Base-by-base conservation (phyloP, 1,140 invertebrate species). In the Drosophila virilis region DNA sequence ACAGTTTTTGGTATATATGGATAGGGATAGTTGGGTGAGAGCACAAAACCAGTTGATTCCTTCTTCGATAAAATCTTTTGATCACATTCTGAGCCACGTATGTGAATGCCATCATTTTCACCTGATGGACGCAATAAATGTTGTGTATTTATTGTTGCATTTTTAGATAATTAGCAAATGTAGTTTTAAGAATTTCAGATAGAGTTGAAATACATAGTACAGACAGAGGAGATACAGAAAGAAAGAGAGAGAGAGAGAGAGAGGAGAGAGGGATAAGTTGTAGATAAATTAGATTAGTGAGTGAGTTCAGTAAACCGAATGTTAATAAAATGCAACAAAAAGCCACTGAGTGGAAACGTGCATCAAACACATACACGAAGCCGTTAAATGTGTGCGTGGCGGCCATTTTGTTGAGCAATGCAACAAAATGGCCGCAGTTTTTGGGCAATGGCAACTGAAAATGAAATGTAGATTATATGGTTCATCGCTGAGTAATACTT, bases 1-100 rank as follows among this genome's bases (percentile, higher is more conserved):
- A 98, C 97, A 91, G 98, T 96, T 94, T 98, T 98, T 77, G 96
- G 96, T 93, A 98, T 96, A 93, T 98, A 99, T 51, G 96, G 96
- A 93, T 95, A 97, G 82, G 98, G 98, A 94, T 97, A 99, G 94
- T 98, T 98, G 74, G 98, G 98, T 93, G 97, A 98, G 93, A 96
- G 97, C 74, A 99, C 97, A 91, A 94, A 95, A 77, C 98, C 98
- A 78, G 94, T 96, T 48, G 97, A 98, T 93, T 98, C 96, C 93
- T 97, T 97, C 93, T 96, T 96, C 93, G 97, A 98, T 80, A 99
- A 95, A 90, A 99, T 98, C 93, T 98, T 97, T 93, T 98, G 98
- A 94, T 99, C 98, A 94, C 98, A 99, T 94, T 99, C 98, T 78
- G 97, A 97, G 79, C 98, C 98, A 86, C 97, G 94, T 92, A 98